A percentile compares a stretch with the other conserved stretches of the same genome.
phyloP scores from a whole-genome alignment of 2,797 vertebrate species.

The Pogonophryne albipinna region DNA sequence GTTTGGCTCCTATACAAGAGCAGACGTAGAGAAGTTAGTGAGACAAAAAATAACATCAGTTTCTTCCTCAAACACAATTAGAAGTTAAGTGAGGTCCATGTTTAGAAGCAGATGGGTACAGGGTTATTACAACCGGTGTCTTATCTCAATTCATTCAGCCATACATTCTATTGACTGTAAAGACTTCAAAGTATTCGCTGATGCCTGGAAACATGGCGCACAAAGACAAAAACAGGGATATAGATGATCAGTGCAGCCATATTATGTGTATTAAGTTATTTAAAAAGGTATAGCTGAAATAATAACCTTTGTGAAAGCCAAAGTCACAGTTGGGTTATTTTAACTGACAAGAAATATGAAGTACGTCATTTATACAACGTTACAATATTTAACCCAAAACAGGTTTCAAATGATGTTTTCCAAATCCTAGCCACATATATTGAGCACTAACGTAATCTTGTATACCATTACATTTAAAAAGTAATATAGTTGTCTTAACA shows the following conservation, averaged over 20 bases:
- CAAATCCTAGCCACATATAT: no score
- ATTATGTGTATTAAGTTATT: background rate
- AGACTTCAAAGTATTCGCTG: background rate
- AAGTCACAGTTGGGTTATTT: no score
- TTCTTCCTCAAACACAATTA: background rate
- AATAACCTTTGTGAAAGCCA: background rate
- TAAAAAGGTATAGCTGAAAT: background rate
- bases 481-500: background rate
- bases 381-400: no score
- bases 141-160: constrained; percentile 2
- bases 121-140: background rate
- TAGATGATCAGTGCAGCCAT: background rate
- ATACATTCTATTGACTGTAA: background rate
- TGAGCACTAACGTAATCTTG: background rate
- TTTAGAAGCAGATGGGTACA: background rate
- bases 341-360: no score
- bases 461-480: background rate
- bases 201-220: background rate
- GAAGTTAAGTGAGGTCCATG: background rate
- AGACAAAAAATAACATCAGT: background rate
- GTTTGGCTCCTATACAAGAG: constrained; percentile 84
- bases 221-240: background rate
- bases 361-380: no score
- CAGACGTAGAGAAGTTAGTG: constrained; percentile 49
- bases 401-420: no score